phyloP scores from a whole-genome alignment of 92 coral and sea anemone species.

The Pocillopora meandrina region DNA sequence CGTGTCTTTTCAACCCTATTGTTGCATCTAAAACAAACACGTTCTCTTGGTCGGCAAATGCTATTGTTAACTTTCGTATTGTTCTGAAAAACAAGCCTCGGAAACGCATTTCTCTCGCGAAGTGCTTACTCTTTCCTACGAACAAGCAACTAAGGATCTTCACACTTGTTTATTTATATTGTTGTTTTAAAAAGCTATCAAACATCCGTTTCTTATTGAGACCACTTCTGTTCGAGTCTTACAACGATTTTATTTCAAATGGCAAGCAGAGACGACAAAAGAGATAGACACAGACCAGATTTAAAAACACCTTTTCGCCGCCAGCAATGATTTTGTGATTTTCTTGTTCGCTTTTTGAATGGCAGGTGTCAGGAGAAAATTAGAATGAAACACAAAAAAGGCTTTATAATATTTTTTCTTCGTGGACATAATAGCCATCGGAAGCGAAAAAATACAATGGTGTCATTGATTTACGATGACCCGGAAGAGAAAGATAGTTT shows the following conservation, averaged over 20 bases:
- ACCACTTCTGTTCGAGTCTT: background rate
- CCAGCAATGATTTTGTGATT: constrained; percentile 14
- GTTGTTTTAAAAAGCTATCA: background rate
- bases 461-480: background rate
- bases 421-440: constrained; percentile 5
- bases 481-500: constrained; percentile 16
- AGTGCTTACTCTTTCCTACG: background rate
- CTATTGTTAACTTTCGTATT: background rate
- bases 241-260: background rate
- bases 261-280: background rate
- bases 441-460: constrained; percentile 27
- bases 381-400: constrained; percentile 17
- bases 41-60: background rate
- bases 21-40: constrained; percentile 21
- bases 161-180: background rate
- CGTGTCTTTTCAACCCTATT: background rate
- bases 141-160: background rate
- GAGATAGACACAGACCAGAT: constrained; percentile 8
- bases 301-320: constrained; percentile 11
- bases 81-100: constrained; percentile 8
- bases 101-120: background rate
- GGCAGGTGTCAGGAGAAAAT: constrained; percentile 54
- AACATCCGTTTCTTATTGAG: background rate
- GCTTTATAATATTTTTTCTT: background rate
- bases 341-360: constrained; percentile 68